phyloP scores from a whole-genome alignment of 2,113 vertebrate species.

The Poecile atricapillus region DNA sequence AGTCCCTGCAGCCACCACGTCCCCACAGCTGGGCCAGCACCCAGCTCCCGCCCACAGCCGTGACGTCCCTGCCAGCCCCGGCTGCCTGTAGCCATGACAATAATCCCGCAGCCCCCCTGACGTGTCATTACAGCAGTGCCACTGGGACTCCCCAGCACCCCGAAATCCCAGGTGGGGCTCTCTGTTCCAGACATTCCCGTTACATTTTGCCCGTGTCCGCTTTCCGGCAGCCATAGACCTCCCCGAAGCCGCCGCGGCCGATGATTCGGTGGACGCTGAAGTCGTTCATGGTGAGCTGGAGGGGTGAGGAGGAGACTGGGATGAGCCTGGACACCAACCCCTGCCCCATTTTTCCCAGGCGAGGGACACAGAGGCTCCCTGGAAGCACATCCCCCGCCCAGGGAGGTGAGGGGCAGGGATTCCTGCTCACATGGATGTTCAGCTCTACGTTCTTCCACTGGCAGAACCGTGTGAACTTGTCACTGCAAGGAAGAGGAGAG shows the following conservation, averaged over 20 bases:
- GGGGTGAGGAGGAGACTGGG: fast-evolving
- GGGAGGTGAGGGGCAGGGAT: not conserved
- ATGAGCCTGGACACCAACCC: not conserved
- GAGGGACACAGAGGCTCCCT: not conserved
- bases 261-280: conserved; percentile 82
- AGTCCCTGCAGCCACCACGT: not conserved
- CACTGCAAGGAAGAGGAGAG: conserved; percentile 55
- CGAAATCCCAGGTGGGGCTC: not conserved
- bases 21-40: not conserved
- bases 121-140: fast-evolving
- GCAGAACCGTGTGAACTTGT: conserved; percentile 79
- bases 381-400: not conserved
- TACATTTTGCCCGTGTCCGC: conserved; percentile 79
- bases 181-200: fast-evolving
- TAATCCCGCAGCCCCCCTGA: fast-evolving
- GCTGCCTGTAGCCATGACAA: not conserved
- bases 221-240: conserved; percentile 79
- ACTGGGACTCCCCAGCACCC: not conserved
- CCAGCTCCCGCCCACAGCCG: not conserved
- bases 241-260: conserved; percentile 74
- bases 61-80: not conserved
- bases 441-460: conserved; percentile 82
- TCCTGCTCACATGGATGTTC: conserved; percentile 77
- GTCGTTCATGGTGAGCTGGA: conserved; percentile 79
- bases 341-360: not conserved